Percentiles rank a stretch among this genome's conserved stretches.
Evolutionary conservation across 2,113 vertebrate species (phyloP).

Genomic region (Chaenogobius annularis): DNA sequence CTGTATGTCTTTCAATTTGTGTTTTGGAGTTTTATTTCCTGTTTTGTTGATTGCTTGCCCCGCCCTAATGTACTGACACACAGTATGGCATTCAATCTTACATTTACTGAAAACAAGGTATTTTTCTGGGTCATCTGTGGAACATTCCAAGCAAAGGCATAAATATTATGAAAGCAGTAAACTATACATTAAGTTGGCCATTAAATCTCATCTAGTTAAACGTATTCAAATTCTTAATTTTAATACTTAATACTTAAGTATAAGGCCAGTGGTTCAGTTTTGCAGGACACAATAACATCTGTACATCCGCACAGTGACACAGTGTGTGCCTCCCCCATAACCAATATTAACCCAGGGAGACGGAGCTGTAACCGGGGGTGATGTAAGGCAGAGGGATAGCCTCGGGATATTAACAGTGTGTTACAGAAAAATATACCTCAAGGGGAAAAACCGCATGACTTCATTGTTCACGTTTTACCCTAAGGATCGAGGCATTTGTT

Average conservation of each 20-base stretch:
- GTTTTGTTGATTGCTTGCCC: too few relatives aligned
- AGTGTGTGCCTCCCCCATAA: slow-evolving; percentile 25
- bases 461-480: not conserved
- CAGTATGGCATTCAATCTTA: too few relatives aligned
- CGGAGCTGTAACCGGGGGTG: slow-evolving; percentile 45
- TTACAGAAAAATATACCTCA: slow-evolving; percentile 22
- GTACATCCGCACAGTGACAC: slow-evolving; percentile 30
- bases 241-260: not conserved
- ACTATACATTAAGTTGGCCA: too few relatives aligned
- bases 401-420: slow-evolving; percentile 25
- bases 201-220: too few relatives aligned
- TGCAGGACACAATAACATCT: slow-evolving; percentile 31
- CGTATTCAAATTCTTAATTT: not conserved
- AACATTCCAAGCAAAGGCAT: too few relatives aligned
- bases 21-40: too few relatives aligned
- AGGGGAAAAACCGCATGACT: slow-evolving; percentile 14
- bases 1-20: too few relatives aligned
- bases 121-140: too few relatives aligned
- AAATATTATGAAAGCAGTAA: too few relatives aligned
- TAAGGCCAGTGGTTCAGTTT: not conserved
- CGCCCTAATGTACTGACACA: too few relatives aligned
- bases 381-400: slow-evolving; percentile 37
- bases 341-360: slow-evolving; percentile 54
- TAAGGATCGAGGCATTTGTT: not conserved
- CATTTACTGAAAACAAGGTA: too few relatives aligned